Evolutionary conservation across 92 coral and sea anemone species (phyloP), one percentile per base, ranked within the genome.

Genomic region (Phenganax marumi): DNA sequence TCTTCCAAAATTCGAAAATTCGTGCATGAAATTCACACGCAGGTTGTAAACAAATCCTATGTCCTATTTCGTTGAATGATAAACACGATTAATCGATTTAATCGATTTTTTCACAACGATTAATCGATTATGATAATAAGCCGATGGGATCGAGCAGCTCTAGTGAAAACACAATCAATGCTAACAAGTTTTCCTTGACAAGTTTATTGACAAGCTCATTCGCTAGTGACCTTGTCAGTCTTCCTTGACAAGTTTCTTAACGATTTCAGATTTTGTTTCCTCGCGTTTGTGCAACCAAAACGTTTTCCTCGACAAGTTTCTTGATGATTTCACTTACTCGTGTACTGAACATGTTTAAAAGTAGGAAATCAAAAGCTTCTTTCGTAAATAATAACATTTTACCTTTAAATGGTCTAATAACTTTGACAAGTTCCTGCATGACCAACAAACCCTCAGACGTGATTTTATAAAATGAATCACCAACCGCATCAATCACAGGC

Each of bases 371-470:
- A 51, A 47, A 11, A 47, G 24, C 23, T 54, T 19, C 14, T 76
- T 10, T 10, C 50, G 3, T 3, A 7, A 64, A 21, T 19, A 64
- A 22, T 2, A 46, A 7, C 13, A 14, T 1, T 7, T 50, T 87
- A 95, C 98, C 98, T 52, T 77, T 58, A 39, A 87, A 85, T 7
- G 98, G 98, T 63, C 98, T 84, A 82, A 95, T 90, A 73, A 95
- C 98, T 58, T 95, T 95, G 68, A 95, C 98, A 6, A 95, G 95
- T 84, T 95, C 95, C 50, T 95, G 98, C 53, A 93, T 95, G 12
- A 95, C 98, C 75, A 95, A 76, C 85, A 95, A 73, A 3, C 97
- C 97, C 81, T 95, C 98, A 10, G 98, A 95, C 16, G 98, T 94
- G 52, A 94, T 94, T 87, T 94, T 92, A 83, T 94, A 94, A 84